Base-by-base conservation (phyloP, 1,140 invertebrate species). In the Portunus trituberculatus region DNA sequence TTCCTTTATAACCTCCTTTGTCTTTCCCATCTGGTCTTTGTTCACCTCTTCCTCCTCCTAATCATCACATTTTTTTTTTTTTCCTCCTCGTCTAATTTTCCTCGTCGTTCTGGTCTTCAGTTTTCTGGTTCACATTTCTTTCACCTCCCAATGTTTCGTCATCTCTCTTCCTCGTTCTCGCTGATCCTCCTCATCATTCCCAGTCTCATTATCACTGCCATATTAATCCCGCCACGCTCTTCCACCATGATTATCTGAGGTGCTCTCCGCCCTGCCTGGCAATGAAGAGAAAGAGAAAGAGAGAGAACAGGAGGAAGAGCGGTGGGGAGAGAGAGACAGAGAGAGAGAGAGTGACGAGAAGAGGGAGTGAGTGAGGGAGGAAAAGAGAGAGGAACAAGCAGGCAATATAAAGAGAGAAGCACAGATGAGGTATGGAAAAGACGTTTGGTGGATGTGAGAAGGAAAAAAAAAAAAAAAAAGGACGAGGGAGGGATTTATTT, bases 1-100 rank as follows among this genome's bases (percentile, higher is more conserved):
- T 59, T 59, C 52, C 52, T 59, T 59, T 20, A 14, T 59, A 59
- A 14, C 52, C 10, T 59, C 52, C 12, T 59, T 12, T 59, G 52
- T 59, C 16, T 59, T 59, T 59, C 12, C 67, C 67, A n/a, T 20
- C 16, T 59, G 12, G 16, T 59, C 52, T 39, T 39, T 39, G 39
- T 39, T 39, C 39, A 39, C 6, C 39, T 39, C 39, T 39, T 39
- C 39, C 39, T 39, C 67, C 67, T 76, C 52, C 16, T 59, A 12
- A 59, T 59, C 52, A 14, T 76, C 67, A 76, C 16, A 8, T 76
- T n/a, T 76, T 76, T n/a, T 25, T 25, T 76, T 76, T n/a, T 76
- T 76, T n/a, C 67, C 67, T 76, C 67, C 67, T 76, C n/a, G 20
- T n/a, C 67, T 76, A 76, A 76, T 76, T n/a, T n/a, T 76, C 67